Base-by-base conservation (phyloP, 2,888 invertebrate species). In the Volucella inflata region DNA sequence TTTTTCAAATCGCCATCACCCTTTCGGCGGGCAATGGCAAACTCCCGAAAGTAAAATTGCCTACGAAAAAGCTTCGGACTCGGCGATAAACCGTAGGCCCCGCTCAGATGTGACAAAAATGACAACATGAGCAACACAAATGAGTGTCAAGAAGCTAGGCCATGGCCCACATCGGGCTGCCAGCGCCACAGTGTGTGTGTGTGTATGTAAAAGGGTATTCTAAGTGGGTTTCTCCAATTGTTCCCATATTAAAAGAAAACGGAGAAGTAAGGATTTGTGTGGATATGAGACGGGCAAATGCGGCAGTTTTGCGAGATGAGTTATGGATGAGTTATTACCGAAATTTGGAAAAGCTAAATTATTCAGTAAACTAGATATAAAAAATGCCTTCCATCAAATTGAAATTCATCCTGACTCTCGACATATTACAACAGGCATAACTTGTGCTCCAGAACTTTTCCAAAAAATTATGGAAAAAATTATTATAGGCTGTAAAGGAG, bases 391-490 rank as follows among this genome's bases (percentile, higher is more conserved):
- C 81, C 91, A 92, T 85, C 91, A 92, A 77, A 74, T 91, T 1
- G 89, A 90, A 75, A 82, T 92, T 14, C 70, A 88, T 16, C 84
- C 87, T 42, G 87, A 89, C 12, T 83, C 83, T 9, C 30, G 77
- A 2, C 12, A 59, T 4, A 83, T 79, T 14, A 91, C 91, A 50
- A 91, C 90, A 4, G 91, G 91, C 0, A 89, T 92, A 10, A 88
- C 88, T 1, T 91, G 91, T 64, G 93, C 93, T 4, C 90, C 91
- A 0, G 93, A 92, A 88, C 87, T 91, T 1, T 93, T 91, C 81
- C 91, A 92, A 87, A 91, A 92, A 87, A 89, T 88, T 1, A 72
- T 93, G 36, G 90, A 90, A 77, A 84, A 87, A 80, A 88, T 92
- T 9, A 62, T 92, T 2, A 42, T 79, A 48, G 88, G 87, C 8